Percentiles rank a stretch among this genome's conserved stretches.
Conservation (phyloP, 2,797 vertebrate genomes). For the Meda fulgida region DNA sequence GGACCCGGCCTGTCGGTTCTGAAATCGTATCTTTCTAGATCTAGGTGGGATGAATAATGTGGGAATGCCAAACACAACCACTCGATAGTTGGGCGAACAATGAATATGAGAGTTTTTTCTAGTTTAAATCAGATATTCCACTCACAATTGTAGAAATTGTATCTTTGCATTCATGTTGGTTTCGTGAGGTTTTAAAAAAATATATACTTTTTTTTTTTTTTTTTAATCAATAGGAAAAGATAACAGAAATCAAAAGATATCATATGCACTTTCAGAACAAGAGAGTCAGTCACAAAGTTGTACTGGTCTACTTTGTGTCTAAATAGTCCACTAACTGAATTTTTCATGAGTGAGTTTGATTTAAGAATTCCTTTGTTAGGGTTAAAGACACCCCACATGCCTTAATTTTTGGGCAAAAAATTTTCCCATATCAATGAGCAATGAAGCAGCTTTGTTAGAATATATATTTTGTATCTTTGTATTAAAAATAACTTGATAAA, state of each 20-base stretch:
- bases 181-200: not conserved
- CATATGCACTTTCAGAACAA: not conserved
- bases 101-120: not conserved
- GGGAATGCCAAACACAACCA: constrained; percentile 11
- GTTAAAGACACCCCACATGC: not conserved
- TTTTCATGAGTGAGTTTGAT: too few relatives aligned
- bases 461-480: not conserved
- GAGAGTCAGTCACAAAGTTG: not conserved
- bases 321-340: not conserved
- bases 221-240: not conserved
- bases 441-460: not conserved
- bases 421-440: not conserved
- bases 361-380: too few relatives aligned
- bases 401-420: not conserved
- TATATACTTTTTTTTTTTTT: not conserved
- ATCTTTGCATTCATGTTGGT: not conserved
- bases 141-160: not conserved
- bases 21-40: constrained; percentile 7
- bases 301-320: not conserved
- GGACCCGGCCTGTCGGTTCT: constrained; percentile 6
- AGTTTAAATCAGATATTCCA: not conserved
- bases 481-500: not conserved
- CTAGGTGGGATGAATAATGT: not conserved
- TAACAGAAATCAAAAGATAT: not conserved
- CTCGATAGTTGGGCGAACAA: not conserved